Base-by-base conservation (phyloP, 2,113 vertebrate genomes). In the Peromyscus polionotus region DNA sequence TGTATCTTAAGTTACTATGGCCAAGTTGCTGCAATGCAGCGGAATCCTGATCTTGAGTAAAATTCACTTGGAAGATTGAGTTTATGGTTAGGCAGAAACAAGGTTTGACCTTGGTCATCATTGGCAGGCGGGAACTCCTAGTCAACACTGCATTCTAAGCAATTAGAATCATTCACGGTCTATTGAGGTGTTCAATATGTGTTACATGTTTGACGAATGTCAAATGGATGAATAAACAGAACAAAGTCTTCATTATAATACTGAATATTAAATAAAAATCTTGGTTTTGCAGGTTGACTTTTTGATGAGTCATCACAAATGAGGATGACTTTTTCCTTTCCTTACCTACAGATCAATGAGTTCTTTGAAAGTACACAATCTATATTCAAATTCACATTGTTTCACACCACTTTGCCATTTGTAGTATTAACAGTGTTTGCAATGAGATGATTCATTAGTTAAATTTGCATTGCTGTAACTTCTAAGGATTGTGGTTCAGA, bases 311-410 rank as follows among this genome's bases (percentile, higher is more conserved):
- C n/a, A 28, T 80, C 84, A 91, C 5, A 95, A 96, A 70, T 63
- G 22, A 81, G 10, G 8, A 86, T 77, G 8, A 73, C 72, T 90
- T 92, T 20, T 84, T 14, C n/a, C 5, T 24, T 95, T 93, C 19
- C 2, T 6, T 79, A 61, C 20, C 12, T 65, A 24, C 19, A 59
- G 26, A 95, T 80, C 42, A 92, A n/a, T 85, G 22, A 97, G 19
- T 31, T 95, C 57, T 72, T 93, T 85, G 13, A 54, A 94, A 65
- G 0, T 91, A 84, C 90, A 73, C 63, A 85, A 39, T 51, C 33
- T 88, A n/a, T 2, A 51, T 88, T 94, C 45, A 97, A 54, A 61
- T 65, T n/a, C 20, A 67, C 45, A 13, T 73, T 83, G n/a, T 97
- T 67, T 80, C 31, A 72, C 19, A 67, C 28, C 12, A 45, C 57